phyloP scores from a whole-genome alignment of 2,888 invertebrate species.

The Galerucella calmariensis region DNA sequence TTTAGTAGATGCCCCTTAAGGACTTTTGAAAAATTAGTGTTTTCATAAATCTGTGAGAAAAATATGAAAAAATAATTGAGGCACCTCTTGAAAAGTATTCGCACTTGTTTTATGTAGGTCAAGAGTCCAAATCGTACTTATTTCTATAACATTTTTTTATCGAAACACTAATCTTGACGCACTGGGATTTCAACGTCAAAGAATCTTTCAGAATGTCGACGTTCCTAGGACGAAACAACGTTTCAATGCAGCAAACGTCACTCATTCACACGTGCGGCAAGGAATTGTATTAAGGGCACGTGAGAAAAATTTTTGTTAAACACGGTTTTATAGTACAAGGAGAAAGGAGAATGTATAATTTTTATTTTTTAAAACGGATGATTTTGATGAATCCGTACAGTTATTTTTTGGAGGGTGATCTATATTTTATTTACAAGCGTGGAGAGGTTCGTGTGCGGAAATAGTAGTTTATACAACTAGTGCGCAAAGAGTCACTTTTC shows the following conservation, averaged over 20 bases:
- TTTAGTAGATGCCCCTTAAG: no score
- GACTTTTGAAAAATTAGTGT: no score
- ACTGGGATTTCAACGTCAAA: conserved; percentile 11
- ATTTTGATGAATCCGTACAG: no score
- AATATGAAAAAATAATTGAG: no score
- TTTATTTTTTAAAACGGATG: no score
- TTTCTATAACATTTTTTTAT: background rate
- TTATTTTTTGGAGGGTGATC: no score
- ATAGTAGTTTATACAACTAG: no score
- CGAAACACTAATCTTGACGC: background rate
- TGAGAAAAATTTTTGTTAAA: conserved; percentile 34
- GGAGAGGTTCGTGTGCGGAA: no score
- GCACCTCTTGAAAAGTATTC: no score
- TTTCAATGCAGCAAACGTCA: conserved; percentile 35
- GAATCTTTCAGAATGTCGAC: conserved; percentile 18
- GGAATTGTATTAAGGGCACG: conserved; percentile 31
- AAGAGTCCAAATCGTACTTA: background rate
- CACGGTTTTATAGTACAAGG: conserved; percentile 13
- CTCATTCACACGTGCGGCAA: conserved; percentile 37
- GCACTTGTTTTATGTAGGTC: background rate
- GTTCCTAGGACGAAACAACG: conserved; percentile 20
- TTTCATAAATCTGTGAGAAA: no score
- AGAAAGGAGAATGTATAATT: background rate
- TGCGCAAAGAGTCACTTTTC: no score
- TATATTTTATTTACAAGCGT: no score